phyloP scores from a whole-genome alignment of 2,797 vertebrate species.

The Crocodylus rhombifer region DNA sequence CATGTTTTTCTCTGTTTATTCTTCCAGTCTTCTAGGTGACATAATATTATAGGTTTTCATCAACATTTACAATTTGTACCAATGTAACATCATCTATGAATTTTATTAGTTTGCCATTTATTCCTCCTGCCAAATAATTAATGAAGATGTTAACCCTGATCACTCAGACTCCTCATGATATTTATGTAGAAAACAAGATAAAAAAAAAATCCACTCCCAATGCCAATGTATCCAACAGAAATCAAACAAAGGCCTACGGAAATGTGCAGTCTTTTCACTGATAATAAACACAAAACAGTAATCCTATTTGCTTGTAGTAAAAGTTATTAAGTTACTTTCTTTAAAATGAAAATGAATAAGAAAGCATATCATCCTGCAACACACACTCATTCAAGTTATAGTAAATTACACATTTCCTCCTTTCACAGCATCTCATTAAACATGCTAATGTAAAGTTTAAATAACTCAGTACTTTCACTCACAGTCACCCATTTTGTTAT shows the following conservation, averaged over 20 bases:
- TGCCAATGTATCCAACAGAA: not conserved
- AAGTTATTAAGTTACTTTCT: slow-evolving; percentile 18
- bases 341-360: slow-evolving; percentile 13
- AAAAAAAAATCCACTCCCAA: not conserved
- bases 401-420: slow-evolving; percentile 58
- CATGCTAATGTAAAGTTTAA: slow-evolving; percentile 51
- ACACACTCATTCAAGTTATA: slow-evolving; percentile 46
- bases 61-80: not conserved
- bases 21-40: not conserved
- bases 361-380: slow-evolving; percentile 1
- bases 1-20: not conserved
- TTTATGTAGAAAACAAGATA: not conserved
- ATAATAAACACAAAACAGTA: slow-evolving; percentile 22
- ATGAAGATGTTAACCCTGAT: not conserved
- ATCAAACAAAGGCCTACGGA: not conserved
- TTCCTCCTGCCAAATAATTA: not conserved
- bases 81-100: not conserved
- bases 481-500: slow-evolving; percentile 52
- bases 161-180: not conserved
- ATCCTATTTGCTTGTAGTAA: not conserved
- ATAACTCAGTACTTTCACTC: slow-evolving; percentile 43
- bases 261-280: not conserved
- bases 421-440: slow-evolving; percentile 54
- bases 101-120: not conserved
- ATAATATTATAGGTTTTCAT: not conserved